Evolutionary conservation across 1,140 invertebrate species (phyloP).

Genomic region (Lasioglossum albipes): DNA sequence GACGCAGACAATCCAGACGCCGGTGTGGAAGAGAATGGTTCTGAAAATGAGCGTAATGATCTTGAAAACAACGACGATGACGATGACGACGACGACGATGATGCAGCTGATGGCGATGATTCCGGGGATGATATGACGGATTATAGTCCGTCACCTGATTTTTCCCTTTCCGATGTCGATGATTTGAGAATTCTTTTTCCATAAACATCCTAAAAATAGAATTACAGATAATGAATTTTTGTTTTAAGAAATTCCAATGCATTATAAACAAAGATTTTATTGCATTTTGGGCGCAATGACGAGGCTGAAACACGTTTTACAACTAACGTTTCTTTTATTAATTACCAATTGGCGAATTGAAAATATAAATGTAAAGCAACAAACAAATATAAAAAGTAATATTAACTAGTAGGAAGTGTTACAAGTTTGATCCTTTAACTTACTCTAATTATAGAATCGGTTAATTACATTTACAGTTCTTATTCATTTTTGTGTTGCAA

Average conservation of each 20-base stretch:
- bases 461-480: not conserved
- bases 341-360: slow-evolving; percentile 23
- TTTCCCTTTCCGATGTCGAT: slow-evolving; percentile 67
- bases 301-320: not conserved
- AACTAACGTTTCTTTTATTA: slow-evolving; percentile 7
- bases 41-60: slow-evolving; percentile 76
- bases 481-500: not conserved
- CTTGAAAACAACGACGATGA: slow-evolving; percentile 76
- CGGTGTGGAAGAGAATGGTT: slow-evolving; percentile 72
- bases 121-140: slow-evolving; percentile 70
- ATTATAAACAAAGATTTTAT: slow-evolving; percentile 15
- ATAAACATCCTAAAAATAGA: slow-evolving; percentile 36
- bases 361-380: slow-evolving; percentile 9
- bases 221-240: slow-evolving; percentile 3
- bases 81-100: slow-evolving; percentile 73
- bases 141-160: slow-evolving; percentile 66
- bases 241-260: slow-evolving; percentile 13
- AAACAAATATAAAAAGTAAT: not conserved
- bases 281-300: slow-evolving; percentile 10
- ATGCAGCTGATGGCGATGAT: slow-evolving; percentile 74
- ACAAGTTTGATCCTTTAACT: slow-evolving; percentile 5
- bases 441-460: not conserved
- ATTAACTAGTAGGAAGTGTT: not conserved
- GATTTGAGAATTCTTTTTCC: slow-evolving; percentile 68
- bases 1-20: slow-evolving; percentile 74